Base-by-base conservation (phyloP, 2,797 vertebrate species). In the Melanotaenia boesemani region DNA sequence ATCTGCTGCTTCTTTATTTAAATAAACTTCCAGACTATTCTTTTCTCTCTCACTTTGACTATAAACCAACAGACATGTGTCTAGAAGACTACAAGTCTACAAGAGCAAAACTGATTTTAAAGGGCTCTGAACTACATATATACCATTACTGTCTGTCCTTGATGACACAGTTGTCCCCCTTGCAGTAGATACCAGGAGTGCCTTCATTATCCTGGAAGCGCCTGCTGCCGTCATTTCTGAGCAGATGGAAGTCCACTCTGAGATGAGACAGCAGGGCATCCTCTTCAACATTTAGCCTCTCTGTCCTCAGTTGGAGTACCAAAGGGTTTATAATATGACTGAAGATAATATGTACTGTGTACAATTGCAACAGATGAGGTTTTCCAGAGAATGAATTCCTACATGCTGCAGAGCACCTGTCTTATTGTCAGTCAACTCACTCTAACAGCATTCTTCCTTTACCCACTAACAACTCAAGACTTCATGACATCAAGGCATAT, bases 161-260 rank as follows among this genome's bases (percentile, higher is more conserved):
- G 36, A 36, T 32, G 36, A 36, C 36, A 9, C 36, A 36, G 36
- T 36, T 36, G 36, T 36, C 36, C 36, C 36, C 1, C 7, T 36
- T 36, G 77, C 64, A 66, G 74, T 68, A 70, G 75, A 34, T 76
- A 68, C 86, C 75, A 64, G 70, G 74, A 84, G 80, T 50, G 84
- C 77, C 70, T 78, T 60, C 76, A 81, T 89, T 84, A 88, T 80
- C 86, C 81, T 70, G 81, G 78, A 80, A 76, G 86, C 90, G 94
- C 83, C 94, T 94, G 93, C 86, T 83, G 84, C 81, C 76, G 82
- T 63, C 86, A 76, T 76, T 81, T 86, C 76, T 79, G 41, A 86
- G 77, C 32, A 56, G 56, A 65, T 68, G 70, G 65, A 62, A 70
- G 74, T 60, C 67, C 56, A 24, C 81, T 65, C 34, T 54, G 63